Conservation (phyloP, 2,888 invertebrate species). For the Andrena chrysosceles region DNA sequence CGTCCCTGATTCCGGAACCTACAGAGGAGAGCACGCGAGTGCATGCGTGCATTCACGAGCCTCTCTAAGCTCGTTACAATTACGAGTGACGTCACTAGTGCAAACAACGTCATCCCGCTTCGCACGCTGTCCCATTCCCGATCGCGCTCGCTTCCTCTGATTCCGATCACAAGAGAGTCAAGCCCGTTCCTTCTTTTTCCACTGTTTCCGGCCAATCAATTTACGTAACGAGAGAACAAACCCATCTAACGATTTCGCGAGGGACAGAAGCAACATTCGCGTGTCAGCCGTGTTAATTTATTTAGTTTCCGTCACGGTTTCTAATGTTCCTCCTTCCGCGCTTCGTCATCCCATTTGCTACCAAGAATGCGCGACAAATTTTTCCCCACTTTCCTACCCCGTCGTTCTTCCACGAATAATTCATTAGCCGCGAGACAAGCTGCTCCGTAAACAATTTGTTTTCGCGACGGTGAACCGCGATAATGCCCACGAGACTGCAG, state of each 20-base stretch:
- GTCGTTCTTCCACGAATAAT: background rate
- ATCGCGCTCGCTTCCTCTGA: slow-evolving; percentile 52
- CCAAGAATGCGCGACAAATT: background rate
- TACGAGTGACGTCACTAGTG: slow-evolving; percentile 80
- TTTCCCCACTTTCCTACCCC: too few relatives aligned
- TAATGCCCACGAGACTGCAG: background rate
- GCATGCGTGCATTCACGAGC: slow-evolving; percentile 64
- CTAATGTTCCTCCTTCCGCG: background rate
- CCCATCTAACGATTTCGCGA: background rate
- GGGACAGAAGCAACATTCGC: background rate
- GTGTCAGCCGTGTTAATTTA: background rate
- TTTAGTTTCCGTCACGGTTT: background rate
- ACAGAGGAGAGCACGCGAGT: slow-evolving; percentile 39
- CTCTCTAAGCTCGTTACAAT: slow-evolving; percentile 76
- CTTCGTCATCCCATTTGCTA: background rate
- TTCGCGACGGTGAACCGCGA: background rate
- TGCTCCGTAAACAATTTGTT: slow-evolving; percentile 27
- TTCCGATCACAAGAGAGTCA: slow-evolving; percentile 17
- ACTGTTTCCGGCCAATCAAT: background rate
- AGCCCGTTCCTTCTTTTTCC: background rate
- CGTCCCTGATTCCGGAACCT: slow-evolving; percentile 23
- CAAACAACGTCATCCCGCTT: slow-evolving; percentile 80
- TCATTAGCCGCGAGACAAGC: background rate
- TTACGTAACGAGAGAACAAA: background rate
- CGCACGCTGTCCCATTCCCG: slow-evolving; percentile 76